phyloP scores from a whole-genome alignment of 2,797 vertebrate genomes.

The Gouania willdenowi region DNA sequence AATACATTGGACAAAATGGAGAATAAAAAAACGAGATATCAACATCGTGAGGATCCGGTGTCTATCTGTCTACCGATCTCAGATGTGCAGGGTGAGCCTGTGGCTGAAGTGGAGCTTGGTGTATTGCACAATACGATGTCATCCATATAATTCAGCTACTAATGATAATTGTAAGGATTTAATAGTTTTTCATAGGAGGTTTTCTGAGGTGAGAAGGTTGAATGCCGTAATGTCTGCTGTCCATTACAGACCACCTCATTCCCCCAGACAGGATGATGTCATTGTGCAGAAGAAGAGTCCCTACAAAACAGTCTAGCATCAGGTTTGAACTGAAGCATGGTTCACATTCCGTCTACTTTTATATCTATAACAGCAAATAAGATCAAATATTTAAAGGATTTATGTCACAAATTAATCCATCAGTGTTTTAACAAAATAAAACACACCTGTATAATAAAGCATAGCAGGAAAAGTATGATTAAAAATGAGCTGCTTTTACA shows the following conservation, averaged over 20 bases:
- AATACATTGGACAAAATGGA: no score
- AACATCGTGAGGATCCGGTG: no score
- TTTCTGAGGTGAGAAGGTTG: slow-evolving; percentile 8
- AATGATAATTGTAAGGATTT: background rate
- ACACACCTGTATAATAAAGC: no score
- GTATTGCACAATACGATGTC: background rate
- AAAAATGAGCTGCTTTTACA: no score
- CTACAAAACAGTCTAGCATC: slow-evolving; percentile 1
- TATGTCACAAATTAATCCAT: background rate
- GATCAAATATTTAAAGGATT: background rate
- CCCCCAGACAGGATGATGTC: slow-evolving; percentile 46
- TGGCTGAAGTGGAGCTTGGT: no score
- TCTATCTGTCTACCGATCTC: no score
- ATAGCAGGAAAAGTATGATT: no score
- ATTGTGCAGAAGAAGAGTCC: slow-evolving; percentile 18
- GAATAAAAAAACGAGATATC: no score
- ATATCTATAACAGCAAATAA: background rate
- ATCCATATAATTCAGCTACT: background rate
- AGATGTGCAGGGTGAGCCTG: no score
- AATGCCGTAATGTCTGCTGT: slow-evolving; percentile 42
- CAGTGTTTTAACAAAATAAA: no score
- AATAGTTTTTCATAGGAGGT: background rate
- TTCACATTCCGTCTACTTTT: background rate
- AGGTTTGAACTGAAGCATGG: background rate
- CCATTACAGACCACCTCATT: slow-evolving; percentile 23